phyloP scores from a whole-genome alignment of 2,888 invertebrate genomes.

The Resseliella maxima region DNA sequence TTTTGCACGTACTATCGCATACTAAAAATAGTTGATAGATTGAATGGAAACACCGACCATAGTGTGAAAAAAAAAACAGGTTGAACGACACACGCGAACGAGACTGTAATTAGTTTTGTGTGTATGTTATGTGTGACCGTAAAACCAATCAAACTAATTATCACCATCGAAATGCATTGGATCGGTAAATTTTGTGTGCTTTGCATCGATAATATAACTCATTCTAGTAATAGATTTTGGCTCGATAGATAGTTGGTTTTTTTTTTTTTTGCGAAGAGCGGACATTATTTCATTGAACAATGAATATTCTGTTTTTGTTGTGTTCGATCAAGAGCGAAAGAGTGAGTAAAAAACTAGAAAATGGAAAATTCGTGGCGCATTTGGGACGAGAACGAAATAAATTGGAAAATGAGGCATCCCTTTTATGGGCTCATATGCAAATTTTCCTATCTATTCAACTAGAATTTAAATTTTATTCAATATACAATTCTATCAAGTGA shows the following conservation, averaged over 20 bases:
- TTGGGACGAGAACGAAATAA: not conserved
- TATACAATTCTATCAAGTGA: not conserved
- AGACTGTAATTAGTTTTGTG: not conserved
- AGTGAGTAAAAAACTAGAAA: not conserved
- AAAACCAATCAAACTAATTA: slow-evolving; percentile 51
- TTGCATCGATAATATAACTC: not conserved
- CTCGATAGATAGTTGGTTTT: too few relatives aligned
- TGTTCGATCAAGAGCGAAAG: not conserved
- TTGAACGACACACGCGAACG: not conserved
- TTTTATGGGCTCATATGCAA: slow-evolving; percentile 44
- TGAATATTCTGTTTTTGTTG: not conserved
- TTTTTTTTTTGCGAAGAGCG: not conserved
- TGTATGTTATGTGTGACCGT: not conserved
- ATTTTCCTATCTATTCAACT: not conserved
- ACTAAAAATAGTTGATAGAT: not conserved
- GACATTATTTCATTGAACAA: not conserved
- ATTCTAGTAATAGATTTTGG: not conserved
- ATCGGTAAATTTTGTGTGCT: slow-evolving; percentile 43
- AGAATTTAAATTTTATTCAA: not conserved
- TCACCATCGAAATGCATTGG: slow-evolving; percentile 23
- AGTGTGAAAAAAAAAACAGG: not conserved
- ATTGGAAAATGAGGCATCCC: slow-evolving; percentile 40
- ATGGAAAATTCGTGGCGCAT: not conserved
- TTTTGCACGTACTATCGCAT: slow-evolving; percentile 45
- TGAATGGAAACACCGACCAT: not conserved